Conservation (phyloP, 2,888 invertebrate genomes). For the Ceratothoa steindachneri region DNA sequence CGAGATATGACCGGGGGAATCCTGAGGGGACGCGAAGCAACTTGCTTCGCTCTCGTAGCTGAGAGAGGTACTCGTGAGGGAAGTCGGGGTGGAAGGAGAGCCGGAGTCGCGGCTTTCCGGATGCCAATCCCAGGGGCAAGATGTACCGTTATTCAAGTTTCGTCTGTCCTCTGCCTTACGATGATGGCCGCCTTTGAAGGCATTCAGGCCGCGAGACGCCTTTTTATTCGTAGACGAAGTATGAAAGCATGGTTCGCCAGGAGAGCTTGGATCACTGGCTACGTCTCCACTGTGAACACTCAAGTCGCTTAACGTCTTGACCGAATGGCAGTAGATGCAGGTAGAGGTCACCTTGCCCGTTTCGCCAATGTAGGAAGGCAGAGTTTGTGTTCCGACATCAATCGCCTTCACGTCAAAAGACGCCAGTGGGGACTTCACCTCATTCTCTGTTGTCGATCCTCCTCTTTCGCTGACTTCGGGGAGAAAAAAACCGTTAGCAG, state of each 20-base stretch:
- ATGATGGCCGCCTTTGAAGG: background rate
- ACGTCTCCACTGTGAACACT: background rate
- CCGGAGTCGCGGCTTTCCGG: constrained; percentile 36
- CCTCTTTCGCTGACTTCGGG: background rate
- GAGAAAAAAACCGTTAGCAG: background rate
- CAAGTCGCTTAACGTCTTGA: constrained; percentile 12
- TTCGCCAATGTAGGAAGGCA: constrained; percentile 45
- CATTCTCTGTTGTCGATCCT: background rate
- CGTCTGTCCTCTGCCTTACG: background rate
- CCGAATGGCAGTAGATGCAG: constrained; percentile 45
- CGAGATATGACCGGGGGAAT: constrained; percentile 23
- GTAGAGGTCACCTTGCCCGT: constrained; percentile 44
- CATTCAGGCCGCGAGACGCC: background rate
- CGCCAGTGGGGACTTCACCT: background rate
- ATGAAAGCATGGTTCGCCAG: background rate
- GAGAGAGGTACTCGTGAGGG: constrained; percentile 33
- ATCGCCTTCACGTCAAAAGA: constrained; percentile 28
- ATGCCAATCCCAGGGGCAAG: constrained; percentile 41
- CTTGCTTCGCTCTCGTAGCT: constrained; percentile 44
- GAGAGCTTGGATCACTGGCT: background rate
- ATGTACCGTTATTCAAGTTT: background rate
- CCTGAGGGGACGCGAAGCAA: constrained; percentile 38
- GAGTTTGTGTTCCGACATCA: constrained; percentile 44
- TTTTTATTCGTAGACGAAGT: background rate
- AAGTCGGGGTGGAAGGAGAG: constrained; percentile 39